Evolutionary conservation across 2,797 vertebrate species (phyloP), one percentile per base, ranked within the genome.

Genomic region (Tamandua tetradactyla): DNA sequence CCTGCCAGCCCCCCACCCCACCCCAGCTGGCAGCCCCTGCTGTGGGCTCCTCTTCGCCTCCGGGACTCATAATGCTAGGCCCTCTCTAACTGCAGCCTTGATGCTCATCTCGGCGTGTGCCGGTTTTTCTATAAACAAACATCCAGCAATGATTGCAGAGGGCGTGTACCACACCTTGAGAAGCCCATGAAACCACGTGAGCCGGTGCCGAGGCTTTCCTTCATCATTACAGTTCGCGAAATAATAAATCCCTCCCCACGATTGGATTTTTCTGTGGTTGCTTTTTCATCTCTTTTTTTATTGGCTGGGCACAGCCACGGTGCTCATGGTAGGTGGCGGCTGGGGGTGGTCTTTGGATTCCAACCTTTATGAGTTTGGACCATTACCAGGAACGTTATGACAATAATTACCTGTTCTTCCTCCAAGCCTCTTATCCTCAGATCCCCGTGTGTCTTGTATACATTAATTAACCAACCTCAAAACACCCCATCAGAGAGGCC

Each of bases 381-480:
- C 32, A 15, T 61, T 37, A 64, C 76, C 93, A 93, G 59, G 13
- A 74, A 74, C 22, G 30, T 23, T 74, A 64, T 25, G 62, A 78
- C 72, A 47, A 7, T 86, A 71, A 78, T 59, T 49, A n/a, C 92
- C 49, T 85, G 68, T 68, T 69, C 85, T 82, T 95, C 74, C 84
- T 88, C 72, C 44, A 64, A 55, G 91, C 72, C 27, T 92, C 92
- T 95, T 82, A 91, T 94, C 88, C 62, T 89, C 55, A 66, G 93
- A 90, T 90, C 93, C 71, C 68, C 44, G 61, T 62, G 79, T 47
- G 25, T 95, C 89, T 95, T 69, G 37, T 86, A 93, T 95, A 96
- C 93, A 86, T 82, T 89, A 87, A 95, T 95, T 96, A 97, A 79
- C 87, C 40, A 23, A 78, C 90, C 85, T 94, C 64, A 74, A 93